Evolutionary conservation across 2,888 invertebrate species (phyloP).

Genomic region (Lasioglossum malachurum): DNA sequence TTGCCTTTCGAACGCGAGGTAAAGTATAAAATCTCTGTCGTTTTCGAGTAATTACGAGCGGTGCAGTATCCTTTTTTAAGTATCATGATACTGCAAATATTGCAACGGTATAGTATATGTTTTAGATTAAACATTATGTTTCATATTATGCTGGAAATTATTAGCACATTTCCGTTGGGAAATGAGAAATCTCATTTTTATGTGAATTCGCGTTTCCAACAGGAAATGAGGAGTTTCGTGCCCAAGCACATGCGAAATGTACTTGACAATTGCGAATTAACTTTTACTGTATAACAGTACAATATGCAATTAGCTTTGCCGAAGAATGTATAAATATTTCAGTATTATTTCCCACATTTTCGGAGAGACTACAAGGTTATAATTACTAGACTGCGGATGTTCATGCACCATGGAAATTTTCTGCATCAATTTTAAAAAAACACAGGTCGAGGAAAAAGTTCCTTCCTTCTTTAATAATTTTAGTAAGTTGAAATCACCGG

Average conservation of each 20-base stretch:
- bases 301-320: not conserved
- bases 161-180: not conserved
- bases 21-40: not conserved
- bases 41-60: not conserved
- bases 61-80: not conserved
- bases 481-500: too few species aligned
- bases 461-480: too few species aligned
- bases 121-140: not conserved
- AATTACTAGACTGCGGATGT: not conserved
- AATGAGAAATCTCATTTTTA: conserved; percentile 1
- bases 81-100: not conserved
- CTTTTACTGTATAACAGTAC: not conserved
- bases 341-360: not conserved
- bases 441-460: too few species aligned
- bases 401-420: too few species aligned
- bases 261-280: conserved; percentile 6
- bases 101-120: not conserved
- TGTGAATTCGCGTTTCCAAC: not conserved
- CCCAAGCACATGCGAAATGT: not conserved
- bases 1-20: not conserved
- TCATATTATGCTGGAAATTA: not conserved
- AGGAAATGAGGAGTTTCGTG: conserved; percentile 6
- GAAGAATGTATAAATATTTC: too few species aligned
- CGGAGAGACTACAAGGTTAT: not conserved
- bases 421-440: too few species aligned